Conservation (phyloP, 2,888 invertebrate genomes). For the Athetis lepigone region DNA sequence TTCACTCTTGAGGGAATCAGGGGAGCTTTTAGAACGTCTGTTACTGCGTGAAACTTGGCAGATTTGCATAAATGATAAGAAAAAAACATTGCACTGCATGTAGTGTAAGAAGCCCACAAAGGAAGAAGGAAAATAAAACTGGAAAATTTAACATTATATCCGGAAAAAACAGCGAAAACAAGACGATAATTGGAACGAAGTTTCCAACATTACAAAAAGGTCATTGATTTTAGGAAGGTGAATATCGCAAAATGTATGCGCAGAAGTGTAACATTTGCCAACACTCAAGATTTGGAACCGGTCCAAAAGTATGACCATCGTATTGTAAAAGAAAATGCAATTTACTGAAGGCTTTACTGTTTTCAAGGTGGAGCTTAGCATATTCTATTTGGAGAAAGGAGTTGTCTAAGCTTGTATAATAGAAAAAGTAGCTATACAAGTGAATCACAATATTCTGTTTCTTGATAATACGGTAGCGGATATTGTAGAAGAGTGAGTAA, state of each 20-base stretch:
- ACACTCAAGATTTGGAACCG: slow-evolving; percentile 48
- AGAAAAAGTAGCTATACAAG: slow-evolving; percentile 4
- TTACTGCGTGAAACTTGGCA: neutral
- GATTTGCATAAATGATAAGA: neutral
- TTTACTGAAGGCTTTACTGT: slow-evolving; percentile 34
- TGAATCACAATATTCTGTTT: slow-evolving; percentile 21
- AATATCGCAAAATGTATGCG: slow-evolving; percentile 35
- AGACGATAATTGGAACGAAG: neutral
- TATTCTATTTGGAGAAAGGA: slow-evolving; percentile 14
- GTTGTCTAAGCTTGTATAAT: slow-evolving; percentile 13
- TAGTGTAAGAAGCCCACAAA: neutral
- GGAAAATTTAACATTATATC: neutral
- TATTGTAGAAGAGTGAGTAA: slow-evolving; percentile 13
- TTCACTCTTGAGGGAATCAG: slow-evolving; percentile 1
- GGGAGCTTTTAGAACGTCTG: slow-evolving; percentile 8
- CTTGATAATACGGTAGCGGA: neutral
- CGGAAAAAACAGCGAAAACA: neutral
- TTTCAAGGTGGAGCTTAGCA: slow-evolving; percentile 24
- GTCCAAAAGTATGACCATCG: slow-evolving; percentile 49
- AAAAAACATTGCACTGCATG: neutral
- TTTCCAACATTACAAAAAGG: neutral
- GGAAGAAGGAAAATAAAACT: neutral
- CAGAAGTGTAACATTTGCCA: slow-evolving; percentile 41
- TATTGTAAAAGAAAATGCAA: slow-evolving; percentile 46
- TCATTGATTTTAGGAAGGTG: slow-evolving; percentile 32